Conservation (phyloP, 1,140 invertebrate species). For the Parasteatoda tepidariorum region DNA sequence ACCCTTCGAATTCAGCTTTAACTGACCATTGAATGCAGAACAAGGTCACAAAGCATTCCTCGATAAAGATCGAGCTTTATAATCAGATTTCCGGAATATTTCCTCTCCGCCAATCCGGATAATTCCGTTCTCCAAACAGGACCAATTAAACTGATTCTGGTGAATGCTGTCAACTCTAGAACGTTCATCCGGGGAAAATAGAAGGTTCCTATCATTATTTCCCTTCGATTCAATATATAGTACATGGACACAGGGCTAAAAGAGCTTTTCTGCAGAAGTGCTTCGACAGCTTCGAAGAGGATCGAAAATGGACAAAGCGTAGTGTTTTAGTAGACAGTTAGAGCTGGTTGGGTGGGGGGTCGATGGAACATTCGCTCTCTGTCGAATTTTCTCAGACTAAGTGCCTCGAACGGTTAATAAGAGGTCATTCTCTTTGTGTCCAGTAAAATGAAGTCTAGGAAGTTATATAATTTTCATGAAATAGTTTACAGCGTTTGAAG, state of each 20-base stretch:
- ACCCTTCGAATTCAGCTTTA: neutral
- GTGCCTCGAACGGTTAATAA: no score
- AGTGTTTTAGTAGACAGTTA: constrained; percentile 4
- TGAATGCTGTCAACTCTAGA: constrained; percentile 5
- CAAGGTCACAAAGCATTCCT: neutral
- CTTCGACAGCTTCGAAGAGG: neutral
- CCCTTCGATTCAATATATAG: neutral
- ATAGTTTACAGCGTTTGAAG: no score
- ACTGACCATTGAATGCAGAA: neutral
- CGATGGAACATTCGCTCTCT: no score
- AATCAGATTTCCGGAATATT: constrained; percentile 19
- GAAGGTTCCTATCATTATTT: constrained; percentile 7
- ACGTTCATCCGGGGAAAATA: constrained; percentile 16
- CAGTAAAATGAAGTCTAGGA: no score
- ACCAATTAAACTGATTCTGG: constrained; percentile 13
- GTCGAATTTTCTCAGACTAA: no score
- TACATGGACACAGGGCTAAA: neutral
- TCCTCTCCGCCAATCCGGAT: neutral
- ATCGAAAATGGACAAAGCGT: constrained; percentile 23
- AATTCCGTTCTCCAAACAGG: constrained; percentile 20
- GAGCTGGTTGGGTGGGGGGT: no score
- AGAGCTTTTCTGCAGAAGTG: neutral
- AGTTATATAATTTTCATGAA: no score
- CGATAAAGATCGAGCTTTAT: neutral
- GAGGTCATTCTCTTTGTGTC: no score